phyloP scores from a whole-genome alignment of 2,797 vertebrate species.

The Rallus crepitans region DNA sequence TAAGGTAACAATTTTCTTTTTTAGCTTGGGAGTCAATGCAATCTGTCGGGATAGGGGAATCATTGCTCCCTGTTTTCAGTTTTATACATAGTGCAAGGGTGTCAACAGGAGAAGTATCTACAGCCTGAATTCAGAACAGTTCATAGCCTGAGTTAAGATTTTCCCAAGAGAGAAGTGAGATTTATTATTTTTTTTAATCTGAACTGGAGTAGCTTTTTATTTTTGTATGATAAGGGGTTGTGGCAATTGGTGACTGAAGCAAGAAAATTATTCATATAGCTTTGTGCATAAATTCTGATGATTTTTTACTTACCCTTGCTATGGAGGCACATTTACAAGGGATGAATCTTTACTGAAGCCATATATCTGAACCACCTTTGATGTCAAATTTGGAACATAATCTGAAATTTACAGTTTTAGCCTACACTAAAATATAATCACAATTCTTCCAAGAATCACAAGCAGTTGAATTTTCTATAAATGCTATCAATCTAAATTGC shows the following conservation, averaged over 20 bases:
- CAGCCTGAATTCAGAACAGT: not conserved
- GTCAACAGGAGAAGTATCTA: not conserved
- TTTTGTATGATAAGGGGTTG: not conserved
- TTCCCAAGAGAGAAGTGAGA: not conserved
- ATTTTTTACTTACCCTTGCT: constrained; percentile 59
- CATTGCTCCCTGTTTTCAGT: not conserved
- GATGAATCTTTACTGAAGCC: constrained; percentile 26
- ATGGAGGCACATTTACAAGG: not conserved
- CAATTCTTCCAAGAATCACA: constrained; percentile 30
- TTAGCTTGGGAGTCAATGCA: not conserved
- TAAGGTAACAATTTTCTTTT: not conserved
- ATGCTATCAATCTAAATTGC: not conserved
- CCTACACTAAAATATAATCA: constrained; percentile 9
- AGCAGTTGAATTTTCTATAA: constrained; percentile 27
- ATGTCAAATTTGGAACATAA: constrained; percentile 24
- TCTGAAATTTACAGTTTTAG: constrained; percentile 31
- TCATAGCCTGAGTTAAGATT: not conserved
- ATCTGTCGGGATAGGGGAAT: not conserved
- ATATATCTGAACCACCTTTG: constrained; percentile 25
- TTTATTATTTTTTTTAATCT: not conserved
- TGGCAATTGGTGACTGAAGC: not conserved
- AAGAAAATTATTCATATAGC: not conserved
- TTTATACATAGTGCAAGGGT: not conserved
- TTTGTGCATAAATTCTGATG: constrained; percentile 64
- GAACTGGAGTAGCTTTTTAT: not conserved